Conservation (phyloP, 2,888 invertebrate genomes). For the Macrophya alboannulata region DNA sequence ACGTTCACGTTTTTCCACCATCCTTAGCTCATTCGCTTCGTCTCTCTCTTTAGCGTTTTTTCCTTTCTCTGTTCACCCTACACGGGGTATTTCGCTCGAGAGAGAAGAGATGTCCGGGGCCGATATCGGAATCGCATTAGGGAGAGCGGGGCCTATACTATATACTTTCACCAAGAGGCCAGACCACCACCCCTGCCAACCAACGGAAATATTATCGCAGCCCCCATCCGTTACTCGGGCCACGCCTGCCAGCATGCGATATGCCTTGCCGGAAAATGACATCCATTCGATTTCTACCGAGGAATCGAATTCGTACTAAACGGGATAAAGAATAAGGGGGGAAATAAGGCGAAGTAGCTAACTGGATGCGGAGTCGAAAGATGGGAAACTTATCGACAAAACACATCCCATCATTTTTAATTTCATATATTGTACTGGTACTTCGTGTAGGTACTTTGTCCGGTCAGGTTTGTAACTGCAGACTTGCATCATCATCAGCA, state of each 20-base stretch:
- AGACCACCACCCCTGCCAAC: conserved; percentile 54
- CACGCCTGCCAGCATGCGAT: conserved; percentile 58
- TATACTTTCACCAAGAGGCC: conserved; percentile 36
- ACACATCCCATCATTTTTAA: background rate
- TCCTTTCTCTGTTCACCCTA: background rate
- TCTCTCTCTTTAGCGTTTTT: conserved; percentile 58
- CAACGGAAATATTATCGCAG: conserved; percentile 57
- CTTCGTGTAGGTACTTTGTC: background rate
- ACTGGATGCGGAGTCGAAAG: too few species aligned
- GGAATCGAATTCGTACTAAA: conserved; percentile 42
- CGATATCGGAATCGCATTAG: conserved; percentile 77
- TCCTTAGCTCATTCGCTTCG: conserved; percentile 11
- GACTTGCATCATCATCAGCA: background rate
- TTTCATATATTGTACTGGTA: background rate
- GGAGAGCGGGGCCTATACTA: conserved; percentile 62
- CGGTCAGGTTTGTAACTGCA: background rate
- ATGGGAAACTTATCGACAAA: background rate
- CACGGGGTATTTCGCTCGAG: conserved; percentile 29
- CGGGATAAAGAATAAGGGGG: background rate
- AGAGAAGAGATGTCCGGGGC: conserved; percentile 68
- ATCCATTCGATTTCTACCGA: conserved; percentile 44
- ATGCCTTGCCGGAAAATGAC: conserved; percentile 53
- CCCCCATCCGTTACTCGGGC: conserved; percentile 51
- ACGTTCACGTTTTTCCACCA: conserved; percentile 53
- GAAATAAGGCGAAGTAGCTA: background rate